Conservation (phyloP, 2,888 invertebrate species). For the Criorhina ranunculi region DNA sequence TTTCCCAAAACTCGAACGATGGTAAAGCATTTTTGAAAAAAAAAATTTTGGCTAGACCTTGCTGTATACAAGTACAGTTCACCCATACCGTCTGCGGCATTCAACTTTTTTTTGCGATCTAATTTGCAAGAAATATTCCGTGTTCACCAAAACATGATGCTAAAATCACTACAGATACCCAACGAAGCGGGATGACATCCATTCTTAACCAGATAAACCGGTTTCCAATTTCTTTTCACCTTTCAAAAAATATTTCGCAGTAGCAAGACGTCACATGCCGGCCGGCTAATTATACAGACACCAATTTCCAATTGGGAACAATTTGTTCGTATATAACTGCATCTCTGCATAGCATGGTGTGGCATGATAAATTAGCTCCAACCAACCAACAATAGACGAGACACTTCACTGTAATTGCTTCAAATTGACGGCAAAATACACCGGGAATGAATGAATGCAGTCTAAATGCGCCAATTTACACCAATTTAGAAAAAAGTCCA, state of each 20-base stretch:
- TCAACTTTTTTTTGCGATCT: conserved; percentile 8
- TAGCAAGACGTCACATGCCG: conserved; percentile 20
- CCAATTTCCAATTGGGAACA: not conserved
- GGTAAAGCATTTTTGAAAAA: too few relatives aligned
- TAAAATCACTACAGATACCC: conserved; percentile 2
- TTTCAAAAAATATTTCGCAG: conserved; percentile 7
- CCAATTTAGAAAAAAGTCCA: conserved; percentile 48
- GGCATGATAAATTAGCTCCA: conserved; percentile 33
- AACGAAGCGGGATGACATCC: conserved; percentile 6
- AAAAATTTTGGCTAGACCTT: too few relatives aligned
- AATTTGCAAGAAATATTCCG: not conserved
- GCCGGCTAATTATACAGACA: conserved; percentile 50
- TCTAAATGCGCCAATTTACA: conserved; percentile 53
- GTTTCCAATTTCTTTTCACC: conserved; percentile 22
- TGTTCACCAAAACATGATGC: conserved; percentile 6
- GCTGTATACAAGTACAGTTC: too few relatives aligned
- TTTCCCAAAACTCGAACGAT: too few relatives aligned
- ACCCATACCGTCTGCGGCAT: not conserved
- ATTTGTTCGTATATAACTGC: not conserved
- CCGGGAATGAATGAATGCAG: conserved; percentile 16
- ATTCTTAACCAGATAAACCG: conserved; percentile 21
- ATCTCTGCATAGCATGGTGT: not conserved
- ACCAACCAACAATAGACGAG: conserved; percentile 41
- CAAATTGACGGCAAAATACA: conserved; percentile 47
- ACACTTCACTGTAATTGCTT: conserved; percentile 60